A percentile compares a stretch with the other conserved stretches of the same genome.
Evolutionary conservation across 2,797 vertebrate genomes (phyloP).

Genomic region (Moxostoma hubbsi): DNA sequence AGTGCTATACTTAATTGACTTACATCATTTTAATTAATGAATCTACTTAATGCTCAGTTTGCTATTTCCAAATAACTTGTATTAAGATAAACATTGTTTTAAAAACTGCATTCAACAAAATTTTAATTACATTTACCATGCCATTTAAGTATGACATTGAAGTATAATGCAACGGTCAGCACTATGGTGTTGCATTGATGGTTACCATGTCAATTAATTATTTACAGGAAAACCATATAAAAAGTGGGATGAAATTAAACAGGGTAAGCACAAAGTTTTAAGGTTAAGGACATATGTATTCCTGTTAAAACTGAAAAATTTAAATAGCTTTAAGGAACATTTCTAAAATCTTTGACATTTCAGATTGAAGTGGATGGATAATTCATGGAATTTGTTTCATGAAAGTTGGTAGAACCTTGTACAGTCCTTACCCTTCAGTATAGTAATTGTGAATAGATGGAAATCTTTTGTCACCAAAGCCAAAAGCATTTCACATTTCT

Average conservation of each 20-base stretch:
- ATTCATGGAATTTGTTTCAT: slow-evolving; percentile 6
- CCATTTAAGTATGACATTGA: not conserved
- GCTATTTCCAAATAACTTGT: not conserved
- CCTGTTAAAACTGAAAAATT: slow-evolving; percentile 6
- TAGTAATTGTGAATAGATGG: not conserved
- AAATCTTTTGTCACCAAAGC: not conserved
- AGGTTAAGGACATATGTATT: slow-evolving; percentile 3
- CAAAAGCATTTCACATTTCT: too few species aligned
- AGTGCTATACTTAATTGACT: slow-evolving; percentile 5
- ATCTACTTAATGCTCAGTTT: not conserved
- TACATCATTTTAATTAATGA: slow-evolving; percentile 27
- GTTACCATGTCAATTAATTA: slow-evolving; percentile 24
- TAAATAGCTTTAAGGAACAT: slow-evolving; percentile 18
- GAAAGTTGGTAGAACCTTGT: slow-evolving; percentile 3
- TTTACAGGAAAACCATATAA: slow-evolving; percentile 6
- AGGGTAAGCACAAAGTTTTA: slow-evolving; percentile 6
- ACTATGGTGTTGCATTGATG: not conserved
- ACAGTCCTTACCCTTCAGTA: slow-evolving; percentile 2
- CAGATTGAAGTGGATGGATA: not conserved
- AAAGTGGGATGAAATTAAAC: not conserved
- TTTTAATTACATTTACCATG: slow-evolving; percentile 17
- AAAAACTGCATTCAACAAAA: slow-evolving; percentile 23
- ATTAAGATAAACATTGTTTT: slow-evolving; percentile 19
- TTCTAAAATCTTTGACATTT: slow-evolving; percentile 5
- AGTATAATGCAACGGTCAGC: slow-evolving; percentile 23